Evolutionary conservation across 2,797 vertebrate species (phyloP), one percentile per base, ranked within the genome.

Genomic region (Lagocephalus sceleratus): DNA sequence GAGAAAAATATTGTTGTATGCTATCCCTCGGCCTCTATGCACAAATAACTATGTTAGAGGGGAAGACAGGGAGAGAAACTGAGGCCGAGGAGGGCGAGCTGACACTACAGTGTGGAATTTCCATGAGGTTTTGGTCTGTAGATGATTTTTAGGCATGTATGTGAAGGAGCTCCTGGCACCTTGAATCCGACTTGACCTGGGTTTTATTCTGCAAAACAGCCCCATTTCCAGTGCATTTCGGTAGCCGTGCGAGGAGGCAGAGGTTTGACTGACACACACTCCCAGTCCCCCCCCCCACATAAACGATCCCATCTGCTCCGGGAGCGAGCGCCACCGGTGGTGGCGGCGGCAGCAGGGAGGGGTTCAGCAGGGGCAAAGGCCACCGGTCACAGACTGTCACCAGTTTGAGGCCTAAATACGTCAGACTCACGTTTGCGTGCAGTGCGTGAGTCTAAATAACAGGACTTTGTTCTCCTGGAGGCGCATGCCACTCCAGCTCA

Each of bases 371-470:
- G 79, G 75, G 32, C 44, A 67, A 67, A 71, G 77, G 79, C 25
- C 76, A 84, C 55, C 86, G 89, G 84, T 85, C 64, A 69, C 83
- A 89, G 86, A 88, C 88, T 80, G 67, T 25, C 78, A 88, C 88
- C 77, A 57, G 76, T 90, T 80, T 82, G 79, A 80, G 65, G 74
- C 54, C 70, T 32, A 29, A 50, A 60, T 67, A 63, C 22, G 6
- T 65, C 46, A 56, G 68, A 60, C 35, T 48, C 56, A 63, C 63
- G 65, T 72, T 56, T 65, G 64, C 57, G 66, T 53, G 52, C 45
- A 2, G 50, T 40, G 55, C 49, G 41, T 57, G 75, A 64, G 59
- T 54, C 41, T 23, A 22, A n/a, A n/a, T n/a, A n/a, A n/a, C n/a
- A 41, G 51, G 20, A 48, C 57, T 54, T 53, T 55, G 51, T 15